Evolutionary conservation across 2,888 invertebrate species (phyloP), one percentile per base, ranked within the genome.

Genomic region (Malachius bipustulatus): DNA sequence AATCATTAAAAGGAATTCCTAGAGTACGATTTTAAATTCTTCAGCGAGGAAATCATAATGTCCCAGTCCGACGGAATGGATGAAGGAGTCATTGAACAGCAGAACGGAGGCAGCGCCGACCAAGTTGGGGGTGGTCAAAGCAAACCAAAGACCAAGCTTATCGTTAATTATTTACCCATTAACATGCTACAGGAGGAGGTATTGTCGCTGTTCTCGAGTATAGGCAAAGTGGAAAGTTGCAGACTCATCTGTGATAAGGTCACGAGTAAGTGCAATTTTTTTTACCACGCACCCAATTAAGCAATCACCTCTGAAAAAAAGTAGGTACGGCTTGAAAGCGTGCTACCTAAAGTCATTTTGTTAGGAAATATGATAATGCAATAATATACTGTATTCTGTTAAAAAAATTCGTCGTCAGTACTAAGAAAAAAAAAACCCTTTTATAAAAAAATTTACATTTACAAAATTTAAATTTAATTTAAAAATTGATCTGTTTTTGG

Each of bases 101-200:
- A 85, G 63, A 85, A 85, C 65, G 88, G 87, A 62, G 73, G 81
- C 59, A 67, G 67, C 43, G 66, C 64, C 48, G 64, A 67, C 44
- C 62, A 59, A 46, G 58, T 56, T 35, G 60, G 67, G 34, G 66
- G 67, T 29, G 82, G 82, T 58, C 77, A 82, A 57, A 85, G 87
- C 67, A 91, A 93, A 71, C 88, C 88, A 56, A 88, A 91, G 71
- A 98, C 97, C 52, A 98, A 98, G 71, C 78, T 98, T 51, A 98
- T 98, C 66, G 97, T 98, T 59, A 98, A 98, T 72, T 98, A 98
- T 67, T 75, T 98, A 66, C 98, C 98, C 43, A 98, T 98, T 71
- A 94, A 89, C 53, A 98, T 98, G 98, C 91, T 93, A 37, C 97
- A 98, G 68, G 97, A 97, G 66, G 97, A 97, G 67, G 97, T 98